Evolutionary conservation across 2,113 vertebrate genomes (phyloP).

Genomic region (Elachura formosa): DNA sequence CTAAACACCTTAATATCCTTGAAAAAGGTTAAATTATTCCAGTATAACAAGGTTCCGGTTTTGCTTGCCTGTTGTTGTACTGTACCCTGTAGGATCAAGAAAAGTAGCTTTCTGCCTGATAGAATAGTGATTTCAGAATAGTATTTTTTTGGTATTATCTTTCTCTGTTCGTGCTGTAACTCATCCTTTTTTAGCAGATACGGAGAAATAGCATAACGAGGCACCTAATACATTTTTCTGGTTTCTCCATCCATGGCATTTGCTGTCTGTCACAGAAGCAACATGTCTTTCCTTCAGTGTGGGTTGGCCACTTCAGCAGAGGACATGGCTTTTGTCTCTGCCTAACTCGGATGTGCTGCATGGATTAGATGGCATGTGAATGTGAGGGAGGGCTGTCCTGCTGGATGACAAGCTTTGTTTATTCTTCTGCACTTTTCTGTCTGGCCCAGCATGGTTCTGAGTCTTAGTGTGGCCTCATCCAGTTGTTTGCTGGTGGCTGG

Average conservation of each 20-base stretch:
- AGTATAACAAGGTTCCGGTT: not conserved
- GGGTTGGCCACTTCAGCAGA: not conserved
- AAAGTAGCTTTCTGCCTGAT: not conserved
- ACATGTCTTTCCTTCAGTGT: not conserved
- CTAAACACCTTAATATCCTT: not conserved
- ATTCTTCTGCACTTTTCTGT: not conserved
- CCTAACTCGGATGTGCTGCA: not conserved
- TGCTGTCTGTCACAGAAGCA: not conserved
- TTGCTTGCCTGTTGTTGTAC: not conserved
- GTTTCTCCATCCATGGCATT: not conserved
- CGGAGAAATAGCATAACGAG: not conserved
- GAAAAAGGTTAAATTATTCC: not conserved
- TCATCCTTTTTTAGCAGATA: not conserved
- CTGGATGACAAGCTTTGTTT: not conserved
- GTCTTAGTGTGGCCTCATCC: not conserved
- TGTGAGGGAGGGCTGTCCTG: not conserved
- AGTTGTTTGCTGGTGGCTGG: not conserved
- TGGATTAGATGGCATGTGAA: not conserved
- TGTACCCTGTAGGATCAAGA: not conserved
- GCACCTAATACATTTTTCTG: not conserved
- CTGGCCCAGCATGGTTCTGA: not conserved
- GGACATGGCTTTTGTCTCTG: not conserved
- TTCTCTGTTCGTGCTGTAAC: not conserved
- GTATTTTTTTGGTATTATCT: not conserved
- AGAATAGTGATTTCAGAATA: not conserved